Percentiles rank a stretch among this genome's conserved stretches.
Evolutionary conservation across 2,113 vertebrate genomes (phyloP).

Genomic region (Orycteropus afer): DNA sequence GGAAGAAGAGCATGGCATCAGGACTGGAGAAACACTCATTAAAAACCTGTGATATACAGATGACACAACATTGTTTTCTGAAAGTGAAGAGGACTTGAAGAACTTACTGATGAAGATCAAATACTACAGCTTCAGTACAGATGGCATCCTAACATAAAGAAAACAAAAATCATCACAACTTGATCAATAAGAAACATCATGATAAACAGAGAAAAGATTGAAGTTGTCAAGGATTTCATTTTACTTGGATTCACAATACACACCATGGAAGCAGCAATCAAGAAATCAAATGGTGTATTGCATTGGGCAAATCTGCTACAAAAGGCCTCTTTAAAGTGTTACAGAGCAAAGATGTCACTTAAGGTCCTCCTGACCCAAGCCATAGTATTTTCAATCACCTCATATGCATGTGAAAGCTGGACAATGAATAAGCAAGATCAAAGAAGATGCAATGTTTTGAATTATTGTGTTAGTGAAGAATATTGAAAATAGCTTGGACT

Average conservation of each 20-base stretch:
- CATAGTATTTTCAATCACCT: neutral
- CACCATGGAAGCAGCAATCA: neutral
- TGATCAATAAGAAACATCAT: neutral
- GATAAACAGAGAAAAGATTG: neutral
- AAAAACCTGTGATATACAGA: neutral
- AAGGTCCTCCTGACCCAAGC: neutral
- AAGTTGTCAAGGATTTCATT: neutral
- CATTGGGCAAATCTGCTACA: neutral
- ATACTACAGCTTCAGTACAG: neutral
- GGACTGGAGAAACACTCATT: neutral
- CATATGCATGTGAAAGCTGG: neutral
- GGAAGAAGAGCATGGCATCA: neutral
- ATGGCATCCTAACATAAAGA: neutral
- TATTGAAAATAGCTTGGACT: neutral
- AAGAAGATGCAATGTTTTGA: neutral
- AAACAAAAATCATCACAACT: neutral
- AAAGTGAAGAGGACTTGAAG: neutral
- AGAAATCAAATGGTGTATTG: neutral
- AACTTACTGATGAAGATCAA: neutral
- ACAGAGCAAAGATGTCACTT: neutral
- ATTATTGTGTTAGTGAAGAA: neutral
- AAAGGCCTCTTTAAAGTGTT: neutral
- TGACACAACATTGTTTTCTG: neutral
- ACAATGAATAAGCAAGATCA: too few relatives aligned
- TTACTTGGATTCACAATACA: neutral